Conservation (phyloP, 2,797 vertebrate species). For the Sus cebifrons region DNA sequence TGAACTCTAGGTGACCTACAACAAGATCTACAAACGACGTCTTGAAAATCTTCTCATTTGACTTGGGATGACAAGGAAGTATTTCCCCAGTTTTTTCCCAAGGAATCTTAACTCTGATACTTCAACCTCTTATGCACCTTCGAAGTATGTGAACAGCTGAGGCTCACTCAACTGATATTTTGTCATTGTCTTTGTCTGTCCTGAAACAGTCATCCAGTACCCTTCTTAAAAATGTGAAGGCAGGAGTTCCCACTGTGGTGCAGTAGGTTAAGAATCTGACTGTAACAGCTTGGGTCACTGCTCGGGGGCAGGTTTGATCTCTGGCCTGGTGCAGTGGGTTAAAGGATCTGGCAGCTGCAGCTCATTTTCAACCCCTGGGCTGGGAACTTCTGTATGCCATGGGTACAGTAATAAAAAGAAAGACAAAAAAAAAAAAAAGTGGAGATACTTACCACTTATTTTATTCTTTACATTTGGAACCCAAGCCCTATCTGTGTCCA, state of each 20-base stretch:
- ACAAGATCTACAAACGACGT: not conserved
- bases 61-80: not conserved
- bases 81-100: not conserved
- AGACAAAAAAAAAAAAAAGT: too few relatives aligned
- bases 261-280: too few relatives aligned
- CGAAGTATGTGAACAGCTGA: not conserved
- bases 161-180: not conserved
- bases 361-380: too few relatives aligned
- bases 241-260: too few relatives aligned
- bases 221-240: not conserved
- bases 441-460: not conserved
- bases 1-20: not conserved
- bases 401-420: too few relatives aligned
- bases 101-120: not conserved
- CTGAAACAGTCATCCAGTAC: rapidly evolving
- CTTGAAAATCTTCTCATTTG: not conserved
- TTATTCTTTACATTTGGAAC: not conserved
- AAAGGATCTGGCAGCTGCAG: too few relatives aligned
- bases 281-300: too few relatives aligned
- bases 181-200: not conserved
- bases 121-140: not conserved
- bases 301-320: too few relatives aligned
- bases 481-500: not conserved
- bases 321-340: too few relatives aligned
- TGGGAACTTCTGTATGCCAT: too few relatives aligned